phyloP scores from a whole-genome alignment of 2,888 invertebrate species.

The Myopa testacea region DNA sequence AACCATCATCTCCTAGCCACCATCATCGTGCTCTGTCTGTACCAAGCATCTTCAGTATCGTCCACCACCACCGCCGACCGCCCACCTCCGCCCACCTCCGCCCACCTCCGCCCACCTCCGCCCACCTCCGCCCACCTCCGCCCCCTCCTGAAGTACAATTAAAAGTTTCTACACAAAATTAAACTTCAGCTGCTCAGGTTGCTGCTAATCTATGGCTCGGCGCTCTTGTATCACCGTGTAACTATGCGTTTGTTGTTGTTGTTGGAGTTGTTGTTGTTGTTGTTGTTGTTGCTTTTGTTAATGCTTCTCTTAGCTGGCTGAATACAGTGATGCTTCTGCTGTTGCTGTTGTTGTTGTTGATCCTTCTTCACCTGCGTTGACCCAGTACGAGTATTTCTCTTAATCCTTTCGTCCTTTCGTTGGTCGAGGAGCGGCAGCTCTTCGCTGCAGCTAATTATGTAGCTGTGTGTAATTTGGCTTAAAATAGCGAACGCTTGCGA shows the following conservation, averaged over 20 bases:
- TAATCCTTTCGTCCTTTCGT: constrained; percentile 20
- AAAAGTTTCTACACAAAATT: constrained; percentile 35
- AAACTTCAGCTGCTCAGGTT: constrained; percentile 24
- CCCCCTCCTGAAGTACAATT: constrained; percentile 3
- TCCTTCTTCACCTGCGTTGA: constrained; percentile 23
- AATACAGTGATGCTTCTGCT: constrained; percentile 9
- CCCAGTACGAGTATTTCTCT: constrained; percentile 37
- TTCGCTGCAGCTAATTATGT: constrained; percentile 3
- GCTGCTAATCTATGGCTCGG: constrained; percentile 43
- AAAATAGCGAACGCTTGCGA: constrained; percentile 56
- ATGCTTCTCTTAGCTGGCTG: not conserved
- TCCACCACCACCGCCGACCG: not conserved
- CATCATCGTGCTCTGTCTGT: not conserved
- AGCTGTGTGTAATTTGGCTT: constrained; percentile 27
- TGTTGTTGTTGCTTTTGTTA: constrained; percentile 38
- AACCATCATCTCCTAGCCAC: not conserved
- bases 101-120: constrained; percentile 27
- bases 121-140: constrained; percentile 34
- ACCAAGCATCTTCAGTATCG: not conserved
- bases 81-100: constrained; percentile 47
- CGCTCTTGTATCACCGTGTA: constrained; percentile 59
- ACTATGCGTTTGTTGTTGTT: constrained; percentile 53
- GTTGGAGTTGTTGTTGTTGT: constrained; percentile 42
- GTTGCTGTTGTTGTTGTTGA: constrained; percentile 15
- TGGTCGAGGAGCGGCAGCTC: not conserved